Percentiles rank a stretch among this genome's conserved stretches.
Evolutionary conservation across 2,113 vertebrate species (phyloP).

Genomic region (Sardina pilchardus): DNA sequence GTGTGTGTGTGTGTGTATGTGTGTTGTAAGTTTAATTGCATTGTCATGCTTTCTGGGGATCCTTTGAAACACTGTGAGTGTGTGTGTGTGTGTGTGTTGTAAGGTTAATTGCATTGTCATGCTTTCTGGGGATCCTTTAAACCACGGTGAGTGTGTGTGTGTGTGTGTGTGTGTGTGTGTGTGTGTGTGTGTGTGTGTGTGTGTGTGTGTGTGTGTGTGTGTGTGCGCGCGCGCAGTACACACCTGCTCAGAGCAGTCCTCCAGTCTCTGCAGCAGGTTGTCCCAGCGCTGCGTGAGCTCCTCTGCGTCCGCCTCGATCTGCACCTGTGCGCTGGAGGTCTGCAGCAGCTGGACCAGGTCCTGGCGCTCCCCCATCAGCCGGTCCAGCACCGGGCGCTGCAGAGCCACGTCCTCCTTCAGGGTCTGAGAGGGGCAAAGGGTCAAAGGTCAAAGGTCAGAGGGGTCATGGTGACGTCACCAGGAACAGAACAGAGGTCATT

Average conservation of each 20-base stretch:
- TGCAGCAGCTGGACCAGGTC: conserved; percentile 82
- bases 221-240: neutral
- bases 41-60: too few species aligned
- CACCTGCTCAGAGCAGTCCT: conserved; percentile 94
- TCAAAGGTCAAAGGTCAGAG: conserved; percentile 3
- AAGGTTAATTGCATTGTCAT: too few species aligned
- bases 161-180: neutral
- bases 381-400: conserved; percentile 83
- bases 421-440: conserved; percentile 64
- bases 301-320: conserved; percentile 82
- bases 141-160: neutral
- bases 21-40: too few species aligned
- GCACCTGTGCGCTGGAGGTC: conserved; percentile 68
- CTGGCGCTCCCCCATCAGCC: conserved; percentile 86
- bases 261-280: conserved; percentile 90
- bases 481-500: too few species aligned
- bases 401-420: conserved; percentile 96
- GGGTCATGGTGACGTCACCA: neutral
- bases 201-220: neutral
- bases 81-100: neutral
- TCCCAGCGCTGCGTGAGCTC: conserved; percentile 92
- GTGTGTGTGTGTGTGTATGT: too few species aligned
- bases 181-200: neutral
- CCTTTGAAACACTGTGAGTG: too few species aligned
- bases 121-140: too few species aligned